A percentile compares a stretch with the other conserved stretches of the same genome.
Evolutionary conservation across 2,797 vertebrate genomes (phyloP).

Genomic region (Typhlichthys subterraneus): DNA sequence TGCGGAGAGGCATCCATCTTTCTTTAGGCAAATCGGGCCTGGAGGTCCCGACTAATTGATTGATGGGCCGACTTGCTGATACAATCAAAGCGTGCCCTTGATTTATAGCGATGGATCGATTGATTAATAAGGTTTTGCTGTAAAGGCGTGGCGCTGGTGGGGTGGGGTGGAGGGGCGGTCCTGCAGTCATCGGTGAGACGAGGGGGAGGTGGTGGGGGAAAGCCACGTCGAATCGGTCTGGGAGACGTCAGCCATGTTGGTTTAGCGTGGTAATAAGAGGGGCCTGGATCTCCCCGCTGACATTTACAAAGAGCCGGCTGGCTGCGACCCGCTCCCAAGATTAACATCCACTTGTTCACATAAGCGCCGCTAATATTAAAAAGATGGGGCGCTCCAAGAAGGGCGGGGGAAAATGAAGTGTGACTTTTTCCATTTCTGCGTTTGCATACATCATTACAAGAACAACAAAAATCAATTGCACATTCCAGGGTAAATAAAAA

Average conservation of each 20-base stretch:
- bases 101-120: constrained; percentile 79
- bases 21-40: constrained; percentile 73
- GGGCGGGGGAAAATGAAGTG: constrained; percentile 47
- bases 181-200: constrained; percentile 34
- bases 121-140: constrained; percentile 73
- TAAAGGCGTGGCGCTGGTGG: constrained; percentile 32
- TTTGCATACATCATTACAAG: constrained; percentile 71
- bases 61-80: constrained; percentile 75
- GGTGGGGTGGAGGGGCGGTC: constrained; percentile 29
- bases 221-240: constrained; percentile 72
- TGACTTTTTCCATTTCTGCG: constrained; percentile 56
- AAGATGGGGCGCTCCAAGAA: constrained; percentile 47
- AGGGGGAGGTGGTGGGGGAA: constrained; percentile 8
- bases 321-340: constrained; percentile 64
- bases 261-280: constrained; percentile 77
- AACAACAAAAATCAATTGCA: constrained; percentile 70
- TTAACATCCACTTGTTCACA: constrained; percentile 76
- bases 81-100: constrained; percentile 76
- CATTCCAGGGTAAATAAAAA: constrained; percentile 74
- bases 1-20: constrained; percentile 72
- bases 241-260: constrained; percentile 66
- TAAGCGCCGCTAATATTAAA: constrained; percentile 66
- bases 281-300: constrained; percentile 70
- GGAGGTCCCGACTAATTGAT: constrained; percentile 73
- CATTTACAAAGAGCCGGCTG: constrained; percentile 76